phyloP scores from a whole-genome alignment of 1,140 invertebrate genomes.

The Lineus longissimus region DNA sequence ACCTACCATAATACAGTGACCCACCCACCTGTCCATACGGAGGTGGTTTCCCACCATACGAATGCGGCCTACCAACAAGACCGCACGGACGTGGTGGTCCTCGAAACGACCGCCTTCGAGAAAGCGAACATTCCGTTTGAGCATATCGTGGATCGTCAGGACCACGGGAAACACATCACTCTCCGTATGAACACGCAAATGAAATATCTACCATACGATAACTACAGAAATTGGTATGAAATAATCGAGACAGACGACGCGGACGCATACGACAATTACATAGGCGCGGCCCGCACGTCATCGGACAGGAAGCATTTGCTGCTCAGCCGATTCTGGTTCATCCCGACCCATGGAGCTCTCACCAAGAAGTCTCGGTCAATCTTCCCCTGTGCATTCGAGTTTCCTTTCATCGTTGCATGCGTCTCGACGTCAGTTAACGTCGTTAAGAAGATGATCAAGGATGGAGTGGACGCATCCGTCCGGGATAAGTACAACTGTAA shows the following conservation, averaged over 20 bases:
- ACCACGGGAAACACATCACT: too few relatives aligned
- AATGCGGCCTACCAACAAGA: too few relatives aligned
- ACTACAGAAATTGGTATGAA: slow-evolving; percentile 5
- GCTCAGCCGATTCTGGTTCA: background rate
- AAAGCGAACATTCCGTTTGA: too few relatives aligned
- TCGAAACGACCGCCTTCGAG: too few relatives aligned
- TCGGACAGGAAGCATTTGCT: background rate
- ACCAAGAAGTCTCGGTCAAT: background rate
- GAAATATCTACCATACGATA: background rate
- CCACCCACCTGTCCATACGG: too few relatives aligned
- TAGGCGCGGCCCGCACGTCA: background rate
- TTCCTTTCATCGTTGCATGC: background rate
- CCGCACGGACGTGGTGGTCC: too few relatives aligned
- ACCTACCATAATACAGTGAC: too few relatives aligned
- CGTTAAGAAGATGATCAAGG: background rate
- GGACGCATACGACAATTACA: background rate
- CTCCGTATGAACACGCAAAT: too few relatives aligned
- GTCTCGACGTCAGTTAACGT: background rate
- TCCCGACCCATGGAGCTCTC: background rate
- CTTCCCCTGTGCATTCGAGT: background rate
- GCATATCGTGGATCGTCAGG: too few relatives aligned
- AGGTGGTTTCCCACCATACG: too few relatives aligned
- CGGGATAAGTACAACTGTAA: background rate
- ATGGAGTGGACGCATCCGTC: background rate
- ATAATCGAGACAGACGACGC: background rate